These are phyloP conservation scores for Pyrgilauda ruficollis DNA, from an alignment of 2,113 vertebrate species.

Conservation along the genomic window DNA sequence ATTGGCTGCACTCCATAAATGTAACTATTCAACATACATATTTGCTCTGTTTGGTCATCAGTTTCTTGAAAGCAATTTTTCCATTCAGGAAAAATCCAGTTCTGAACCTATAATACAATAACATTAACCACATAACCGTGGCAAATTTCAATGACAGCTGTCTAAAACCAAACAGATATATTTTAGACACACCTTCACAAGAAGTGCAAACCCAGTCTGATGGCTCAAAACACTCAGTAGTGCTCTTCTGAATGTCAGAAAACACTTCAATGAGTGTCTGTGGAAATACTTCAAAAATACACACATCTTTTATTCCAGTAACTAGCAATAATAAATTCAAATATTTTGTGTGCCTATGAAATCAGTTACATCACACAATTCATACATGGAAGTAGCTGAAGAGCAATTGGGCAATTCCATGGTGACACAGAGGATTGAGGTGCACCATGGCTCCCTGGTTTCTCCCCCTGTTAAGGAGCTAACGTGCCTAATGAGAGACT, in stretches of 20 bases:
- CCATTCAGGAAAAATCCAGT: neutral
- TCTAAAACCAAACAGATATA: neutral
- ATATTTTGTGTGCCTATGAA: neutral
- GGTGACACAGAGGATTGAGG: neutral
- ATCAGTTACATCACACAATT: neutral
- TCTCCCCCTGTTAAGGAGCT: neutral
- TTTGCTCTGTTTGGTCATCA: neutral
- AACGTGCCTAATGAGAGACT: neutral
- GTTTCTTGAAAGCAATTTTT: neutral
- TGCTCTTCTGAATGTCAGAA: neutral
- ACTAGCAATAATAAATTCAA: neutral
- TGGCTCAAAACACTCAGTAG: neutral
- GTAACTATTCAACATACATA: neutral
- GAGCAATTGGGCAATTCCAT: neutral
- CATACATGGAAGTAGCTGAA: neutral
- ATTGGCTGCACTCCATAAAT: slow-evolving; percentile 4
- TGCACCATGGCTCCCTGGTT: neutral
- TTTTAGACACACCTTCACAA: neutral
- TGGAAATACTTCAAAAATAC: neutral
- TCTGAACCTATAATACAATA: neutral
- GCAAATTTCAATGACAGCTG: neutral
- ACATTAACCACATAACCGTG: neutral
- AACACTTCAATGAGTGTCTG: neutral
- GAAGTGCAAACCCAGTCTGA: neutral
- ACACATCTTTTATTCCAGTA: neutral